Conservation (phyloP, 2,888 invertebrate species). For the Phaonia tiefii region DNA sequence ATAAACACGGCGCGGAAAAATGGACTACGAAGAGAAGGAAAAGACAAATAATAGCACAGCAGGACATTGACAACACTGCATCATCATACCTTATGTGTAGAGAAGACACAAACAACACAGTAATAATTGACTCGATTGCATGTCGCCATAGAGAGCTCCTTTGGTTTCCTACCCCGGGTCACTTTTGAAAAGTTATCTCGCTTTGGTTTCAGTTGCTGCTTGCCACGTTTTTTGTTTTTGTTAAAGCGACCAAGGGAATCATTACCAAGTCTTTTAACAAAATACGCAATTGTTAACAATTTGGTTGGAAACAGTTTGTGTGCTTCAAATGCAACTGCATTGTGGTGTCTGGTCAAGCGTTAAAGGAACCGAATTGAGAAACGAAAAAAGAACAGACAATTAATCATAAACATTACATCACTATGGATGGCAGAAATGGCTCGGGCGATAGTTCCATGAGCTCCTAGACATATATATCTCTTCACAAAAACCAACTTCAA, state of each 20-base stretch:
- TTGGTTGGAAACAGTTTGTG: background rate
- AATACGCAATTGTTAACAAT: slow-evolving; percentile 61
- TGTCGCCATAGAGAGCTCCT: slow-evolving; percentile 60
- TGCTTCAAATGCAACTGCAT: slow-evolving; percentile 19
- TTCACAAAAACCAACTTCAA: slow-evolving; percentile 32
- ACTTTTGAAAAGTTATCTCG: slow-evolving; percentile 49
- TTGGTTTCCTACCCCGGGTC: slow-evolving; percentile 27
- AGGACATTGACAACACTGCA: slow-evolving; percentile 76
- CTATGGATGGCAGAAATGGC: slow-evolving; percentile 15
- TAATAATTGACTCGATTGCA: slow-evolving; percentile 65
- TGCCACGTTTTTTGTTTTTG: background rate
- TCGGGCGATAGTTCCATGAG: background rate
- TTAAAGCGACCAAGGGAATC: slow-evolving; percentile 1
- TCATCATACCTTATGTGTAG: slow-evolving; percentile 61
- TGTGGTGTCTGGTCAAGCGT: background rate
- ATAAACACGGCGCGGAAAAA: slow-evolving; percentile 1
- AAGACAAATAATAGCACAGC: slow-evolving; percentile 79
- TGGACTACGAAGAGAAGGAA: slow-evolving; percentile 29
- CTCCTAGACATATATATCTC: slow-evolving; percentile 5
- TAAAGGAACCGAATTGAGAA: background rate
- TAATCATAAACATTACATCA: slow-evolving; percentile 61
- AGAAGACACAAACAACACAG: slow-evolving; percentile 40
- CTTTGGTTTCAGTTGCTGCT: slow-evolving; percentile 7
- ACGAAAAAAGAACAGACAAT: slow-evolving; percentile 42
- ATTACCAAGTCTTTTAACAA: slow-evolving; percentile 43